Base-by-base conservation (phyloP, 2,888 invertebrate genomes). In the Scaptomyza parva region DNA sequence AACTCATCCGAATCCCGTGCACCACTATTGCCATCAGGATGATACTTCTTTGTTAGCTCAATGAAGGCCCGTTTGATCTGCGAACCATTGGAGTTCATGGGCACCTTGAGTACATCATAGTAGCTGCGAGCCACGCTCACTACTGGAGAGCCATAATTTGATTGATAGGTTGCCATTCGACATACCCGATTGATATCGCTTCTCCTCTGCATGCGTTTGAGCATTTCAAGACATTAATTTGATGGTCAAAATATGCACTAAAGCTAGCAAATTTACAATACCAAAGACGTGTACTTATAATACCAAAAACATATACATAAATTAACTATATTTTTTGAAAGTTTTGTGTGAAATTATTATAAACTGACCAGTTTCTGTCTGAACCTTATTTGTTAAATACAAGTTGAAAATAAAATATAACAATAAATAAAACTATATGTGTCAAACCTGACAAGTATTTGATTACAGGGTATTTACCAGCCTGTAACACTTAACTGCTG, bases 31-130 rank as follows among this genome's bases (percentile, higher is more conserved):
- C 44, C 54, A 43, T 81, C 80, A 20, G 80, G 80, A 70, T 81
- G 80, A 33, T 85, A 85, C 12, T 73, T 85, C 24, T 81, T 81
- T 0, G 80, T 78, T 2, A 81, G 45, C 17, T 73, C 55, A 0
- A 81, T 67, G 22, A 53, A 81, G 14, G 85, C 85, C 1, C 37
- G 20, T 30, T 67, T 78, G 9, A 81, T 76, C 17, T 81, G 58
- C 47, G 60, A 33, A 7, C 58, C 51, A n/a, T 47, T 70, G 12
- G 65, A 66, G 11, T 68, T 53, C 7, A 20, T 11, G 0, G 76
- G 57, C 41, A 81, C 53, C 3, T 81, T 64, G 1, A 81, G 78
- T 26, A 81, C 78, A 33, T 81, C 73, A 26, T 81, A 81, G 17
- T 69, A 73, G 54, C 54, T 84, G 35, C 65, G 60, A 0, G 1